Evolutionary conservation across 2,888 invertebrate species (phyloP).

Genomic region (Pandemis heparana): DNA sequence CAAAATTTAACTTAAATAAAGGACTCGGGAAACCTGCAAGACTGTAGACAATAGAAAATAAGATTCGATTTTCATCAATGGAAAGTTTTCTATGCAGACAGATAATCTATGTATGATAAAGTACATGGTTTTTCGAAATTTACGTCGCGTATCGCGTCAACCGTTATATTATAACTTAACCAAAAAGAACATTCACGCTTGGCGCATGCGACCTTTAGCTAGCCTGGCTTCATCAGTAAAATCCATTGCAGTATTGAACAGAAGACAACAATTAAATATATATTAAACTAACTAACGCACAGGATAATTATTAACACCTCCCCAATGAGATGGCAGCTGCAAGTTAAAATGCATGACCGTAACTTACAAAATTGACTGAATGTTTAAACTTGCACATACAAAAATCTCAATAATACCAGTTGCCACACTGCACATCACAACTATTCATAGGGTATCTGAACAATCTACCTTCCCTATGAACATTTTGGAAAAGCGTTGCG

Average conservation of each 20-base stretch:
- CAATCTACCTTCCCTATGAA: background rate
- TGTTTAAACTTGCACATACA: background rate
- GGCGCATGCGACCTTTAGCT: background rate
- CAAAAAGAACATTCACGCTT: background rate
- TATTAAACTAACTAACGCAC: background rate
- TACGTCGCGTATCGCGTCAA: background rate
- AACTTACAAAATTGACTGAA: background rate
- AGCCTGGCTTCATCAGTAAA: background rate
- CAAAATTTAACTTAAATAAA: conserved; percentile 56
- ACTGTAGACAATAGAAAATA: background rate
- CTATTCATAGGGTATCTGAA: background rate
- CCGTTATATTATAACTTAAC: background rate
- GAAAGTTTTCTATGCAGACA: background rate
- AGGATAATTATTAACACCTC: background rate
- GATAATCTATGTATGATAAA: background rate
- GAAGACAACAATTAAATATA: background rate
- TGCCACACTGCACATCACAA: background rate
- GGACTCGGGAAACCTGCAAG: conserved; percentile 19
- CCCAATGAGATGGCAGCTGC: background rate
- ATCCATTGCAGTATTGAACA: background rate
- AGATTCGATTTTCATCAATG: background rate
- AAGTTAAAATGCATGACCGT: background rate
- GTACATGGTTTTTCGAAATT: background rate
- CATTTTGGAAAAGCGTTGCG: background rate
- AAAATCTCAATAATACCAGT: background rate